These are phyloP conservation scores for Drosophila putrida DNA, from an alignment of 2,888 invertebrate species.

Conservation along the genomic window DNA sequence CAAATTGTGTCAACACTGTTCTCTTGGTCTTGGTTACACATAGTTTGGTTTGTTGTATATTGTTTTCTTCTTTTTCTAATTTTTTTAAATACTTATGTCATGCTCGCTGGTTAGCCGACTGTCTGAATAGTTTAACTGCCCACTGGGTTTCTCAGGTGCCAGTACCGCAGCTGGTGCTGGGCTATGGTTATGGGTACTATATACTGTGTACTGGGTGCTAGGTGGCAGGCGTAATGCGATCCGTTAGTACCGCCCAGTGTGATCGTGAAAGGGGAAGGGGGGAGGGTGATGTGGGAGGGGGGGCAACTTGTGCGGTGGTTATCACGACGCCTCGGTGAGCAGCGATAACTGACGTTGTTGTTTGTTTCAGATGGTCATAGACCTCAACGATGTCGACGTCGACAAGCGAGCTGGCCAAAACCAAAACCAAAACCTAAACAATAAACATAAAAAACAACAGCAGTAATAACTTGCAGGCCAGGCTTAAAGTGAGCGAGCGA, in stretches of 20 bases:
- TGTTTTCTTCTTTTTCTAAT: neutral
- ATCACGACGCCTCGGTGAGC: conserved; percentile 37
- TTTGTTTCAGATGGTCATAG: conserved; percentile 54
- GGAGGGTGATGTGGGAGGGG: conserved; percentile 4
- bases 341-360: conserved; percentile 50
- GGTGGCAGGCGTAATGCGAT: conserved; percentile 52
- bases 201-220: neutral
- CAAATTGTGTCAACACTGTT: too few species aligned
- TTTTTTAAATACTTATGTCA: conserved; percentile 54
- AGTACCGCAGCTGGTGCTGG: neutral
- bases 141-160: conserved; percentile 52
- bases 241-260: conserved; percentile 41
- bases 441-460: conserved; percentile 26
- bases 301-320: conserved; percentile 32
- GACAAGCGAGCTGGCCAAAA: conserved; percentile 20
- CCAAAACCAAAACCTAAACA: conserved; percentile 38
- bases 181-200: too few species aligned
- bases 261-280: conserved; percentile 24
- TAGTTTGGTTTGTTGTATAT: conserved; percentile 11
- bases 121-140: conserved; percentile 56
- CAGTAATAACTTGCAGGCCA: conserved; percentile 9
- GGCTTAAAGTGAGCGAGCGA: too few species aligned
- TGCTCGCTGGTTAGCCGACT: conserved; percentile 44
- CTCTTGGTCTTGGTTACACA: conserved; percentile 23
- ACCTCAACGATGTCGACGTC: conserved; percentile 41